These are phyloP conservation scores for Tribolium madens DNA, from an alignment of 1,140 invertebrate species.

Conservation along the genomic window DNA sequence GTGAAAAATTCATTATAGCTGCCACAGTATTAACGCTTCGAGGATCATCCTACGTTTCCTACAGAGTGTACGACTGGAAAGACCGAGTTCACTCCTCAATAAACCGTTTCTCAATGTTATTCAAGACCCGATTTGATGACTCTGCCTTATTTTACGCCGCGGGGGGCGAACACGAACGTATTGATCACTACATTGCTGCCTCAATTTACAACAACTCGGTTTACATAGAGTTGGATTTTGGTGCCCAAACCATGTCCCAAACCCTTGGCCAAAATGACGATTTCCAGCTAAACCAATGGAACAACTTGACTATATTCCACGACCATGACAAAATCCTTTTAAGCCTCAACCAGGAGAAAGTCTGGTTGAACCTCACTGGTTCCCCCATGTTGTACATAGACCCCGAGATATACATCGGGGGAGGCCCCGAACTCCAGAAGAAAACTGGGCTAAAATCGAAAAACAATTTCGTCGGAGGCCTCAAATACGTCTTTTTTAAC, in stretches of 20 bases:
- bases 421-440: conserved; percentile 79
- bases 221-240: conserved; percentile 86
- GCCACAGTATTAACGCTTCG: conserved; percentile 87
- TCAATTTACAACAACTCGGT: conserved; percentile 84
- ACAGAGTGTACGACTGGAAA: conserved; percentile 92
- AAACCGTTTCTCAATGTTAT: conserved; percentile 87
- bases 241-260: conserved; percentile 78
- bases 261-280: conserved; percentile 75
- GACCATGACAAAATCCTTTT: conserved; percentile 78
- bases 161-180: conserved; percentile 79
- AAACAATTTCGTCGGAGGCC: conserved; percentile 85
- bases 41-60: conserved; percentile 93
- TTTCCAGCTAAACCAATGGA: conserved; percentile 84
- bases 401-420: conserved; percentile 92
- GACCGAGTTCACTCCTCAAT: conserved; percentile 89
- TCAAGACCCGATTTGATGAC: conserved; percentile 90
- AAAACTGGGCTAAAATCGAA: conserved; percentile 79
- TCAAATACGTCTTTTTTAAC: conserved; percentile 94
- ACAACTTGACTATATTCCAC: conserved; percentile 89
- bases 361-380: conserved; percentile 78
- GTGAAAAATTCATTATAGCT: conserved; percentile 69
- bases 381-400: conserved; percentile 88
- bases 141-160: conserved; percentile 89
- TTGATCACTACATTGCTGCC: conserved; percentile 85
- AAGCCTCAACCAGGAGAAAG: conserved; percentile 78